phyloP scores from a whole-genome alignment of 23 tunicate species.

The Styela clava region DNA sequence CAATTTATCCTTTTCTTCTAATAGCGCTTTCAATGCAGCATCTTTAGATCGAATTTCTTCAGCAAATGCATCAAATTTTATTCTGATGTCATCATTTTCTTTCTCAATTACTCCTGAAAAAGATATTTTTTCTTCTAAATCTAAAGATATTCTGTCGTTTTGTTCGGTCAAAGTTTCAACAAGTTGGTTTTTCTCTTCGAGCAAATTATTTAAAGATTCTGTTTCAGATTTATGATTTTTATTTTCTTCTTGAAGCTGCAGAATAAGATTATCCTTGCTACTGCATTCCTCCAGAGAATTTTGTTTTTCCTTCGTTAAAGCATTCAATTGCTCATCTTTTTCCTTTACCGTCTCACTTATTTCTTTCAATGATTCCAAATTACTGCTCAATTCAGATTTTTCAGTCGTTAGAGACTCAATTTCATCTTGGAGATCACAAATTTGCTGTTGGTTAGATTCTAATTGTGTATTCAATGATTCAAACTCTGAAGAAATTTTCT shows the following conservation, averaged over 20 bases:
- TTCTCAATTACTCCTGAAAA: background rate
- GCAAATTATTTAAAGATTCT: background rate
- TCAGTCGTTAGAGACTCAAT: background rate
- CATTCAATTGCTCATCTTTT: constrained; percentile 28
- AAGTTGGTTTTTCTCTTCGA: constrained; percentile 4
- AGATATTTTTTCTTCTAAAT: constrained; percentile 27
- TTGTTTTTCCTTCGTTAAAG: constrained; percentile 24
- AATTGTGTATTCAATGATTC: background rate
- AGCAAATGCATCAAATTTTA: background rate
- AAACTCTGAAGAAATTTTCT: constrained; percentile 15
- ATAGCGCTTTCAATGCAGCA: constrained; percentile 8
- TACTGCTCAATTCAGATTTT: background rate
- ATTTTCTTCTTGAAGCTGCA: constrained; percentile 14
- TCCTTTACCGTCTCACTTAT: constrained; percentile 31
- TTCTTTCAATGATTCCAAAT: constrained; percentile 38
- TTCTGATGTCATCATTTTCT: background rate
- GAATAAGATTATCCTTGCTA: background rate
- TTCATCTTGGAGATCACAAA: constrained; percentile 20
- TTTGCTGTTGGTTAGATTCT: background rate
- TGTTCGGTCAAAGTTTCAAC: background rate
- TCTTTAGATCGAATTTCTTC: background rate
- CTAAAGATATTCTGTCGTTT: background rate
- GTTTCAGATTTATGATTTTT: background rate
- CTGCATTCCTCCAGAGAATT: background rate
- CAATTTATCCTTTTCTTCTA: constrained; percentile 15